Conservation (phyloP, 2,888 invertebrate species). For the Ernsta delagoae region DNA sequence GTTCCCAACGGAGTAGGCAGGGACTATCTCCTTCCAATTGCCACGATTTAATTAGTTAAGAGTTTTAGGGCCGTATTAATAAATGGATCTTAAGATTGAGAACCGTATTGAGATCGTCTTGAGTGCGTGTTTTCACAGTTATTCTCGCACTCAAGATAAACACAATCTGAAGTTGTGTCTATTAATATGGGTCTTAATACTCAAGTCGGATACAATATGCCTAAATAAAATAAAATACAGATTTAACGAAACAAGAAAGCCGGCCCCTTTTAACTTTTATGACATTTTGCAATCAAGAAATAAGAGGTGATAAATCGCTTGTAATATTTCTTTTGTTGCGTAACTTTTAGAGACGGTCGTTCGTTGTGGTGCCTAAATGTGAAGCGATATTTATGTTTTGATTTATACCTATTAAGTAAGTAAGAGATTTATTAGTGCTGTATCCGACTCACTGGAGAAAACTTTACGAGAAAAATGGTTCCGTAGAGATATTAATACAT, state of each 20-base stretch:
- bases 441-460: not conserved
- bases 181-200: conserved; percentile 45
- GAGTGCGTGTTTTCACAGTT: too few species aligned
- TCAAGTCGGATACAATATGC: conserved; percentile 45
- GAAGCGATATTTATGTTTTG: not conserved
- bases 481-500: too few species aligned
- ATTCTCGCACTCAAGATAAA: too few species aligned
- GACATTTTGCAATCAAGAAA: conserved; percentile 29
- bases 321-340: conserved; percentile 22
- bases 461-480: too few species aligned
- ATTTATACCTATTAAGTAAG: too few species aligned
- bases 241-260: conserved; percentile 43
- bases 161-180: too few species aligned
- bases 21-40: too few species aligned
- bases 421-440: not conserved
- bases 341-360: conserved; percentile 16
- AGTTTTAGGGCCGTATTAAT: conserved; percentile 45
- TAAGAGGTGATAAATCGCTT: conserved; percentile 34
- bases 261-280: conserved; percentile 31
- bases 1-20: too few species aligned
- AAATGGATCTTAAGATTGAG: too few species aligned
- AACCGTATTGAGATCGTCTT: too few species aligned
- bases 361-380: not conserved
- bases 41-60: too few species aligned
- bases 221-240: conserved; percentile 47